Base-by-base conservation (phyloP, 2,797 vertebrate genomes). In the Hoplostethus mediterraneus region DNA sequence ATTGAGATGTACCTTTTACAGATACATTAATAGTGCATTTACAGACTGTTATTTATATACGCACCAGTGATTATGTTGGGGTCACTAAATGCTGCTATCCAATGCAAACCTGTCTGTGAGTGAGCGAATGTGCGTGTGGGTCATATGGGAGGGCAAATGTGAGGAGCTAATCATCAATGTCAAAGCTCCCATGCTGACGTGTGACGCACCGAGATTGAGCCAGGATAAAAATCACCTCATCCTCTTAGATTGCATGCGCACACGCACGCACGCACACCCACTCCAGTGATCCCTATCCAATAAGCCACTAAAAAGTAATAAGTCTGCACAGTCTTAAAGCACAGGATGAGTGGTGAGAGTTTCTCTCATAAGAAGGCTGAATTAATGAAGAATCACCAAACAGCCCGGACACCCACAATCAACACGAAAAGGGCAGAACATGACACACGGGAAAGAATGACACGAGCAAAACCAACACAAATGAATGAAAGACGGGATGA, bases 161-260 rank as follows among this genome's bases (percentile, higher is more conserved):
- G 17, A 65, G 61, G 13, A 74, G 53, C 51, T 57, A 30, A 58
- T 58, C 16, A 72, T 67, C 44, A 36, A 8, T 10, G 2, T 60
- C 38, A 56, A 73, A 82, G 72, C 45, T 42, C 68, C 65, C 70
- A 66, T 55, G 71, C 63, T 73, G 67, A 16, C 17, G 21, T 70
- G n/a, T 55, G 33, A 72, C 13, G 16, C 5, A 1, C 67, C 36
- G 62, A 73, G 51, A 76, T 63, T 14, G 21, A 76, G 54, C 65
- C 28, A 40, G 16, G 33, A 72, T 58, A 45, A 52, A 21, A 63
- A 63, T 42, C 8, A 59, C 48, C 64, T 74, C 66, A 76, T 70
- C 71, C 73, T 67, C 67, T 78, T 63, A 64, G 48, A n/a, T 9
- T 47, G 5, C 55, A 62, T 73, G 65, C 75, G 69, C 80, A 83